These are phyloP conservation scores for Geophilus truncorum DNA, from an alignment of 2,888 invertebrate species.

Conservation along the genomic window DNA sequence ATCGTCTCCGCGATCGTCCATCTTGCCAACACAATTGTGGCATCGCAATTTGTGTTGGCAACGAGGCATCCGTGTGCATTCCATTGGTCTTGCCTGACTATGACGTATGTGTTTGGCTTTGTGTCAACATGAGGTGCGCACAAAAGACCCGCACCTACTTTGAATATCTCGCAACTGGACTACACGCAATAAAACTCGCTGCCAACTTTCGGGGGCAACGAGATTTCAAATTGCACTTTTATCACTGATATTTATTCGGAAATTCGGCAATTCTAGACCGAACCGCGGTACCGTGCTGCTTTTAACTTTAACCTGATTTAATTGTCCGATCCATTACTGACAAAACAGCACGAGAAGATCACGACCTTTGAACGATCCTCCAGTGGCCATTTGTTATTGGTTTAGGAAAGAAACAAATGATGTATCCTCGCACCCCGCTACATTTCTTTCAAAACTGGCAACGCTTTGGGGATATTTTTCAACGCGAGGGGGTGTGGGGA, in stretches of 20 bases:
- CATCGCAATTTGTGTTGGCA: constrained; percentile 14
- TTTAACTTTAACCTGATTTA: not conserved
- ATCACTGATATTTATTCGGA: no score
- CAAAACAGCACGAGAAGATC: not conserved
- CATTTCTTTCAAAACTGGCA: not conserved
- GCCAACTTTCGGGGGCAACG: not conserved
- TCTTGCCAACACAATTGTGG: not conserved
- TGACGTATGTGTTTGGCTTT: constrained; percentile 27
- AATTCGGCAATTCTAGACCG: not conserved
- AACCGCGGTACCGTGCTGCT: not conserved
- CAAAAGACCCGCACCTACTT: not conserved
- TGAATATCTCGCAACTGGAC: constrained; percentile 10
- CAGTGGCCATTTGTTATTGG: not conserved
- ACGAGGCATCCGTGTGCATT: not conserved
- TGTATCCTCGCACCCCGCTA: not conserved
- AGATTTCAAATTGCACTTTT: no score
- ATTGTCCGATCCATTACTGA: not conserved
- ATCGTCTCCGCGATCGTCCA: not conserved
- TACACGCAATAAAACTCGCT: constrained; percentile 7
- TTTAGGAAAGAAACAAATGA: constrained; percentile 4
- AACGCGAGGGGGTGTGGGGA: not conserved
- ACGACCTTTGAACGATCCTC: not conserved
- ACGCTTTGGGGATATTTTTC: constrained; percentile 8
- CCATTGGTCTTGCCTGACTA: constrained; percentile 21
- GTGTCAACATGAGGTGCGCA: constrained; percentile 25